Evolutionary conservation across 2,113 vertebrate species (phyloP), one percentile per base, ranked within the genome.

Genomic region (Fregata magnificens): DNA sequence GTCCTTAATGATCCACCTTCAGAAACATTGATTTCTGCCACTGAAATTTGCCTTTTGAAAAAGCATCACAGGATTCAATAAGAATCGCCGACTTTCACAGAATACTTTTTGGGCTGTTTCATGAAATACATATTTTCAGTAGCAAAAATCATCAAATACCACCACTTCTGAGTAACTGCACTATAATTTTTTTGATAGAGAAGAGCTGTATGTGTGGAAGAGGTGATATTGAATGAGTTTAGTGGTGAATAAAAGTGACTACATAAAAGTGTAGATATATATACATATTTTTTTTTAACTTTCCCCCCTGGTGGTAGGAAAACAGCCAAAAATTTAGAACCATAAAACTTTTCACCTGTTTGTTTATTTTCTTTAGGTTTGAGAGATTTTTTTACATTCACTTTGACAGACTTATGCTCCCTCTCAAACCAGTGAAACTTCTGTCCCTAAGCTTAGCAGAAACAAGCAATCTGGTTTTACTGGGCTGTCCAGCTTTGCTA

Each of bases 21-120:
- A 85, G 86, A 91, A 95, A 86, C 62, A 94, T 93, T 77, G 94
- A 97, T 94, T 95, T 94, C 87, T 93, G 53, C 82, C 78, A 36
- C 89, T 83, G 82, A 91, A 96, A 95, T 96, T 73, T 95, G 78
- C 66, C 74, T 93, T 95, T 94, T 93, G 45, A 58, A 88, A 87
- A 94, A 88, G 13, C 50, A 40, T 87, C 91, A 72, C 32, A 55
- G 81, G 82, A 91, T 93, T 96, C 81, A 87, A 22, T 89, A 70
- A 53, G 71, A 93, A 77, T 73, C 50, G 62, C 70, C 40, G 95
- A 50, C 29, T 73, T 93, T 69, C 50, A 85, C 44, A 73, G 42
- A 89, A 87, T 59, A 19, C 38, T 70, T 94, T 82, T 86, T n/a
- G 31, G 59, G 18, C 52, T 78, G 9, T 89, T 93, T 79, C 25